Evolutionary conservation across 2,888 invertebrate species (phyloP).

Genomic region (Drosophila picticornis): DNA sequence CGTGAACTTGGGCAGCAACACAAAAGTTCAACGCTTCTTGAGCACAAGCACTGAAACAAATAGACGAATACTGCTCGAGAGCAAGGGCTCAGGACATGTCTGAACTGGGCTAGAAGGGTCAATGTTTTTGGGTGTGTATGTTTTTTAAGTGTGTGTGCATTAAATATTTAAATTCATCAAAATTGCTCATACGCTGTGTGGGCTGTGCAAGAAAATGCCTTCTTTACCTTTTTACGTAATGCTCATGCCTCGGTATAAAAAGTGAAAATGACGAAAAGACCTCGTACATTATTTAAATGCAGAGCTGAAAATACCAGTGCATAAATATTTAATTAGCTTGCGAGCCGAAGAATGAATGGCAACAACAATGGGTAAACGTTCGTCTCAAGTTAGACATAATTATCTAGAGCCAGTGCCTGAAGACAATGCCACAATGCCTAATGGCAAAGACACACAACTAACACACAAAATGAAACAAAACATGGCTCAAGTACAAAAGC

Average conservation of each 20-base stretch:
- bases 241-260: slow-evolving; percentile 28
- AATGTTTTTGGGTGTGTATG: slow-evolving; percentile 34
- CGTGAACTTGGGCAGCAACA: slow-evolving; percentile 66
- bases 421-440: slow-evolving; percentile 57
- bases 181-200: slow-evolving; percentile 68
- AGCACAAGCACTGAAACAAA: slow-evolving; percentile 35
- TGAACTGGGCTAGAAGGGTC: slow-evolving; percentile 47
- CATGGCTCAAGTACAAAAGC: slow-evolving; percentile 35
- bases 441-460: slow-evolving; percentile 40
- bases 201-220: slow-evolving; percentile 31
- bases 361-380: slow-evolving; percentile 37
- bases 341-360: slow-evolving; percentile 45
- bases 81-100: slow-evolving; percentile 31
- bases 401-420: slow-evolving; percentile 55
- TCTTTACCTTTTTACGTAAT: slow-evolving; percentile 37
- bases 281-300: slow-evolving; percentile 49
- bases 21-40: slow-evolving; percentile 69
- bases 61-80: slow-evolving; percentile 18
- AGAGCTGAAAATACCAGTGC: slow-evolving; percentile 38
- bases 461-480: slow-evolving; percentile 21
- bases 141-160: slow-evolving; percentile 15
- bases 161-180: slow-evolving; percentile 61
- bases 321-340: slow-evolving; percentile 71
- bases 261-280: slow-evolving; percentile 55
- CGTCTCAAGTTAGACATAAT: slow-evolving; percentile 42